phyloP scores from a whole-genome alignment of 1,140 invertebrate species.

The Chrysomallon squamiferum region DNA sequence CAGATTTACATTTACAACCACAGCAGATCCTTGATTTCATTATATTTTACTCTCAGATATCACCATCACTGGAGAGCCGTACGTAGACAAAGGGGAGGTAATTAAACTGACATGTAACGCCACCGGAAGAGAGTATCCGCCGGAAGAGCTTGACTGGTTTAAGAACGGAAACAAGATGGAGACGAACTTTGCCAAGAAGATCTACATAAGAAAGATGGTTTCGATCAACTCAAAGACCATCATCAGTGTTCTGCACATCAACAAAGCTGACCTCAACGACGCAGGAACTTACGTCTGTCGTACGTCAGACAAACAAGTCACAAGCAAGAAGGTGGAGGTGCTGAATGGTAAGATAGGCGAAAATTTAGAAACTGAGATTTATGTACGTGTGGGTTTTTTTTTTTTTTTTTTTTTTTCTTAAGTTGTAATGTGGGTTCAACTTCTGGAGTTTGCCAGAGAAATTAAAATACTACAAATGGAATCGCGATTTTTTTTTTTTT shows the following conservation, averaged over 20 bases:
- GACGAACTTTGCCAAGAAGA: constrained; percentile 19
- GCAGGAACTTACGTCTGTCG: constrained; percentile 39
- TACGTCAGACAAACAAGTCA: constrained; percentile 38
- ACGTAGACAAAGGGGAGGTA: constrained; percentile 36
- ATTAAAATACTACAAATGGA: too few species aligned
- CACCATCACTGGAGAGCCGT: constrained; percentile 28
- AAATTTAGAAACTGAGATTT: too few species aligned
- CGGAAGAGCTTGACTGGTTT: constrained; percentile 47
- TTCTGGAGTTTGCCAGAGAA: too few species aligned
- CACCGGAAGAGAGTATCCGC: constrained; percentile 28
- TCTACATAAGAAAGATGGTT: constrained; percentile 34
- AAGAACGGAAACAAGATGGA: constrained; percentile 30
- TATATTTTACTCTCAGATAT: constrained; percentile 27
- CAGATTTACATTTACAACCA: too few species aligned
- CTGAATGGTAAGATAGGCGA: constrained; percentile 35
- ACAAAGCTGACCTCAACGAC: constrained; percentile 30
- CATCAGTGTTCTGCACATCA: constrained; percentile 35
- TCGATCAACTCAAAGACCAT: constrained; percentile 30
- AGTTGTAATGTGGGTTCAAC: too few species aligned
- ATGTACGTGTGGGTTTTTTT: too few species aligned
- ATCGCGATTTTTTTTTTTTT: too few species aligned
- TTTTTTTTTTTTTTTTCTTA: too few species aligned
- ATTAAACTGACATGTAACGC: constrained; percentile 40
- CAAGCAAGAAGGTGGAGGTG: constrained; percentile 37
- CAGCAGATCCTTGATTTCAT: too few species aligned